Evolutionary conservation across 2,797 vertebrate species (phyloP), one percentile per base, ranked within the genome.

Genomic region (Eulemur mongoz): DNA sequence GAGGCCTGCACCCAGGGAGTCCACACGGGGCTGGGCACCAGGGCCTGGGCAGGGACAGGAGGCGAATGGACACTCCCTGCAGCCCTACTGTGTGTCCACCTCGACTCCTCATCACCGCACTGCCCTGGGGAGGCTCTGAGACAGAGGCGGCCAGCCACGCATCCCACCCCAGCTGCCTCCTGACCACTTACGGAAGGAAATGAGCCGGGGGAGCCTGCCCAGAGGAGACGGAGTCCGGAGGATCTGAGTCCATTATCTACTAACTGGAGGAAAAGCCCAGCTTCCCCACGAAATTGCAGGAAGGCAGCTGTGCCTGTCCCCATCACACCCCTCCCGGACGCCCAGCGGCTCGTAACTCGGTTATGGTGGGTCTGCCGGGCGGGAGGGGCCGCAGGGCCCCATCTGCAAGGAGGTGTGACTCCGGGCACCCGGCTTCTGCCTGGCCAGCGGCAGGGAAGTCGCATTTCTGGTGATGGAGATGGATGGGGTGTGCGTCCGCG

Each of bases 401-500:
- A 15, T 10, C 14, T 32, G 40, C 75, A 11, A 48, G 10, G 32
- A 52, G 43, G 79, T n/a, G 59, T 2, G 50, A 90, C 48, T 70
- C 35, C 4, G 10, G 61, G 45, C 4, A 1, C 78, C 61, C 13
- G 40, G 32, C 48, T 9, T 4, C 27, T 0, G 7, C 45, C 32
- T 1, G 14, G 35, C 52, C 76, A 18, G 13, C 48, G 25, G n/a
- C 23, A 7, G 45, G 11, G 22, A n/a, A 32, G 23, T 54, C 1
- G 2, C 10, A 25, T 45, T 73, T 38, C 54, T 45, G 2, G 18
- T 15, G 43, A 83, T 50, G 27, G 75, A 70, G 70, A 32, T 4
- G 2, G 32, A 54, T 1, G 27, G 78, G 4, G 14, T 13, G 48
- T 1, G 11, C 50, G 48, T 11, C 52, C 2, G 0, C 0, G 3